Evolutionary conservation across 2,888 invertebrate species (phyloP).

Genomic region (Agrotis puta): DNA sequence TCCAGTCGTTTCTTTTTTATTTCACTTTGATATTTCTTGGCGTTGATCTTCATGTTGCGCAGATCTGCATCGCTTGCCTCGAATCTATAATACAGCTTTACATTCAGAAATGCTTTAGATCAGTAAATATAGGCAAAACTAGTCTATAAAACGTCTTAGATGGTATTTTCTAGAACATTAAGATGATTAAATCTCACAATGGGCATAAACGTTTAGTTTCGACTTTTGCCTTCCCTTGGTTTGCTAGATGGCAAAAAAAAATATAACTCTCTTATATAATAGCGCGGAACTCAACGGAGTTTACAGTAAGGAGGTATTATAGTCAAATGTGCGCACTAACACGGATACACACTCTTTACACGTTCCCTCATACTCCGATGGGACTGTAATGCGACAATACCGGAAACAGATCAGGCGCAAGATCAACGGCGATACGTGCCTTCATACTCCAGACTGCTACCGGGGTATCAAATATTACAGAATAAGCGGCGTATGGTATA

Average conservation of each 20-base stretch:
- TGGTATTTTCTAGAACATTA: not conserved
- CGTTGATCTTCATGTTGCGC: slow-evolving; percentile 65
- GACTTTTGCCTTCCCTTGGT: not conserved
- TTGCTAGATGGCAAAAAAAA: not conserved
- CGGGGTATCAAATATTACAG: not conserved
- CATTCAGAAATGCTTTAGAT: not conserved
- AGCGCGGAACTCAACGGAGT: not conserved
- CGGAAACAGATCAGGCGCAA: not conserved
- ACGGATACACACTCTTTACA: not conserved
- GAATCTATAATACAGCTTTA: slow-evolving; percentile 36
- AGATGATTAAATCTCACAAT: not conserved
- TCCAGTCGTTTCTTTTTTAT: slow-evolving; percentile 72
- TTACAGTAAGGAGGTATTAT: not conserved
- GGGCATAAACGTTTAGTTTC: not conserved
- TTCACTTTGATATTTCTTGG: slow-evolving; percentile 70
- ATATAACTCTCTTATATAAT: not conserved
- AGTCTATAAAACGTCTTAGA: not conserved
- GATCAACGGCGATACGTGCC: not conserved
- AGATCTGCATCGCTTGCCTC: slow-evolving; percentile 61
- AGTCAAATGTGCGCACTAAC: not conserved
- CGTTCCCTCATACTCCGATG: not conserved
- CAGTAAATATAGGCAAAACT: not conserved
- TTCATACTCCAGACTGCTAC: not conserved
- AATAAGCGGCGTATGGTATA: not conserved
- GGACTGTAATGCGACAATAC: not conserved